Evolutionary conservation across 1,140 invertebrate species (phyloP), one percentile per base, ranked within the genome.

Genomic region (Latrodectus geometricus): DNA sequence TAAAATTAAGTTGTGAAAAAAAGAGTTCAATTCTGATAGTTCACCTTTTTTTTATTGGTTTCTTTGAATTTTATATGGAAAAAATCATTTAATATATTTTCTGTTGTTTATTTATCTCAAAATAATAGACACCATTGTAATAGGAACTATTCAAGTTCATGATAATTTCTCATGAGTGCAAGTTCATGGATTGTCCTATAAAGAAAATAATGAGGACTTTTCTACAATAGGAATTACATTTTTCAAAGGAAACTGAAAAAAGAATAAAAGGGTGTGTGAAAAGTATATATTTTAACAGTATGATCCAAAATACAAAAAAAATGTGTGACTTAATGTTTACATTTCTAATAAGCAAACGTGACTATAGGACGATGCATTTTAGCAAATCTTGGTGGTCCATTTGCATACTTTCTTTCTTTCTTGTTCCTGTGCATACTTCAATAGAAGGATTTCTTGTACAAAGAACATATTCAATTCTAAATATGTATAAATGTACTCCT

Each of bases 401-500:
- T 35, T 35, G 35, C 35, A 35, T 35, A 35, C 35, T 35, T 35
- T 35, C 35, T 35, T 15, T 65, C 21, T 61, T 65, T 76, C 50
- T 35, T 15, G 56, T 68, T 78, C 76, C 76, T 78, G 74, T 61
- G 54, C 3, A 61, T 14, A 11, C 17, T 61, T 61, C 11, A 61
- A 61, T 14, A 17, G 54, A 17, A 61, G 11, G 54, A 14, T 8
- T 61, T 14, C 54, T 61, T 73, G 70, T 73, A 73, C 23, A 73
- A 73, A 73, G 12, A 73, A 73, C 8, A 14, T 14, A 23, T 49
- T 73, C 48, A 48, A 49, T 14, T 20, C n/a, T 54, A 54, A 76
- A 69, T 12, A 76, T 76, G 79, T 82, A 82, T 82, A 82, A 82
- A 82, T 82, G 79, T 82, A 82, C 73, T 82, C 54, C 79, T 82